Conservation (phyloP, 2,797 vertebrate genomes). For the Hippoglossus hippoglossus region DNA sequence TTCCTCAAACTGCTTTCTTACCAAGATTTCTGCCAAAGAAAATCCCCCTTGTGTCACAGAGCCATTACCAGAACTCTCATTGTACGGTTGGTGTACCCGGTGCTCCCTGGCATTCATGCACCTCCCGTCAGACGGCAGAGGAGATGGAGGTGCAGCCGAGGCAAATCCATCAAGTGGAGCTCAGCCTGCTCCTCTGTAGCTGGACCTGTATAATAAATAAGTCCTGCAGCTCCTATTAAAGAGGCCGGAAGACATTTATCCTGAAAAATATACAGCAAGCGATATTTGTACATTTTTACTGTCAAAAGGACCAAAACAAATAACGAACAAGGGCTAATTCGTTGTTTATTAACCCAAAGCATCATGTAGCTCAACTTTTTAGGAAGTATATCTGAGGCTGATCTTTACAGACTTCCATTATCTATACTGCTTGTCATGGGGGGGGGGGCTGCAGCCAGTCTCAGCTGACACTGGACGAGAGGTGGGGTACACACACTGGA, state of each 20-base stretch:
- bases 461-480: too few relatives aligned
- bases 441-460: too few relatives aligned
- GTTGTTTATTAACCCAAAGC: too few relatives aligned
- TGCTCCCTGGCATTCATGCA: constrained; percentile 23
- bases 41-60: not conserved
- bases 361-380: too few relatives aligned
- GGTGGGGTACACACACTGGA: too few relatives aligned
- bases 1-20: constrained; percentile 28
- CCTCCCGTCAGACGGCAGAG: constrained; percentile 37
- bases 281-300: not conserved
- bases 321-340: too few relatives aligned
- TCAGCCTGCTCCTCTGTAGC: constrained; percentile 24
- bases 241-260: not conserved
- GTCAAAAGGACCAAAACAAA: not conserved
- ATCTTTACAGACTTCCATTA: too few relatives aligned
- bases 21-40: constrained; percentile 41
- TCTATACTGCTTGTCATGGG: too few relatives aligned
- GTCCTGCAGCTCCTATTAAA: too few relatives aligned
- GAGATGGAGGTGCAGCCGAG: constrained; percentile 30
- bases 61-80: constrained; percentile 40
- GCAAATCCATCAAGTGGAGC: constrained; percentile 49
- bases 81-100: constrained; percentile 34
- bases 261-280: not conserved
- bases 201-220: not conserved
- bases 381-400: not conserved